Evolutionary conservation across 2,113 vertebrate species (phyloP), one percentile per base, ranked within the genome.

Genomic region (Solea senegalensis): DNA sequence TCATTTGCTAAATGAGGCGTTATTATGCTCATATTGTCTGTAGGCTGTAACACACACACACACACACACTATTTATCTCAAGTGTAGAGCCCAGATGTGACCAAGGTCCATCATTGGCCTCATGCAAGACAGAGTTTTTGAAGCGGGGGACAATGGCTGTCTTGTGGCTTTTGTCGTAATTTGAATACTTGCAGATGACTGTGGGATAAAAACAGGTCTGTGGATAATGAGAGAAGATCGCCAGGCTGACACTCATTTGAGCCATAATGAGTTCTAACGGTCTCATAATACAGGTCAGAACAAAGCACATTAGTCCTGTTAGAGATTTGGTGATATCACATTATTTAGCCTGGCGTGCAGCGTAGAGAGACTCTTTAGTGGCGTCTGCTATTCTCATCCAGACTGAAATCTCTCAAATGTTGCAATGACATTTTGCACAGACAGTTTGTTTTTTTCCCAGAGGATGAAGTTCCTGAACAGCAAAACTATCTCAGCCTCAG

Each of bases 131-230:
- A 41, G 51, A 57, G 34, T 2, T 59, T 60, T 12, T 54, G 11
- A 49, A 50, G n/a, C 21, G 21, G 44, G 28, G 2, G 16, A 53
- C 12, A 15, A 13, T 2, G 6, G 49, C 9, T 4, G 1, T 13
- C 41, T 26, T 65, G 15, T 27, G 48, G 40, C 21, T 53, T 65
- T 65, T 60, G n/a, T 77, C 13, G 21, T 65, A 9, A 48, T 41
- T 16, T 49, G 48, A 65, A 16, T 40, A n/a, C 14, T 48, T 43
- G 39, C 51, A 58, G 13, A 11, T 54, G 55, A 46, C 51, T 26
- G 46, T n/a, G 2, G 44, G 53, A 52, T 52, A 64, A 69, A 58
- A 57, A 28, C 2, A 21, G 21, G 5, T 21, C 21, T 6, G 45
- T 57, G 52, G 34, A 14, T 52, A 21, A 34, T 28, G 14, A 21